Evolutionary conservation across 2,113 vertebrate species (phyloP), one percentile per base, ranked within the genome.

Genomic region (Ciconia maguari): DNA sequence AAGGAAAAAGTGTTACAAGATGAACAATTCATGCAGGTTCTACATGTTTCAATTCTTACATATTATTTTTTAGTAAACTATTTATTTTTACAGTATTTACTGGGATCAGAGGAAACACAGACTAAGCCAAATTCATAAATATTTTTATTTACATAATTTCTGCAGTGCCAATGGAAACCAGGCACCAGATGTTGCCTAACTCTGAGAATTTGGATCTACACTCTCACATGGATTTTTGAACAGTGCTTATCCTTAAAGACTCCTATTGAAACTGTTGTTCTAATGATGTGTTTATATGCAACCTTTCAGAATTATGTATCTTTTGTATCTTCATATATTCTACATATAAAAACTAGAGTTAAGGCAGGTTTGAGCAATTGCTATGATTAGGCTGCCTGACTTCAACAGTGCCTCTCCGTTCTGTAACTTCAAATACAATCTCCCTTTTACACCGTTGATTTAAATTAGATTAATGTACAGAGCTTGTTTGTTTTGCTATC

Each of bases 111-210:
- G 75, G 68, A 92, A 92, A 78, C 41, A 82, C 0, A 1, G 65
- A 64, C 77, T 66, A 95, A 95, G 90, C 84, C 87, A 95, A 95
- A 87, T 80, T 85, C 61, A 85, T 85, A 89, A 94, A 93, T 94
- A 93, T 85, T 96, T 96, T 91, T 96, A 91, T 94, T 91, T 95
- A 94, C 16, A 32, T 69, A 83, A 77, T 64, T 94, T 52, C 82
- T 72, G 66, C 62, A 88, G 34, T 90, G 84, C 89, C 80, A 93
- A 61, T 79, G 74, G 84, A 93, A 95, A 85, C 52, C 36, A 94
- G 66, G 90, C 49, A 91, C 87, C 84, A 93, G 91, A 90, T 90
- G 81, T 94, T 94, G 93, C 58, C 84, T 57, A 79, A 94, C 77
- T 83, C 71, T 16, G 21, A 94, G 90, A 89, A 87, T 91, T 36